These are phyloP conservation scores for Panorpa germanica DNA, from an alignment of 2,888 invertebrate genomes.

Conservation along the genomic window DNA sequence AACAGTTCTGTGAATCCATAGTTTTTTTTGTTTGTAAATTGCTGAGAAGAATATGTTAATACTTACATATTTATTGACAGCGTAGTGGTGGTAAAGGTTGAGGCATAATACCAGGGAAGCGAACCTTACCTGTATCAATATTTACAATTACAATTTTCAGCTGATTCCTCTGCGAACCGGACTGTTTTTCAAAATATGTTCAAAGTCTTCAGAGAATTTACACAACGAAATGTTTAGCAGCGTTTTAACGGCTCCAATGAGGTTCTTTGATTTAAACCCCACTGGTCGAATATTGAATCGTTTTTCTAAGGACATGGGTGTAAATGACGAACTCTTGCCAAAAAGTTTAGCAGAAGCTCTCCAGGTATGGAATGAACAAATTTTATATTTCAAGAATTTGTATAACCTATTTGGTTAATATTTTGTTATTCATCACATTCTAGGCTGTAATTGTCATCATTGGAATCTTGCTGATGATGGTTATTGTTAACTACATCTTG, in stretches of 20 bases:
- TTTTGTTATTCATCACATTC: constrained; percentile 25
- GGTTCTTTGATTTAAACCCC: constrained; percentile 76
- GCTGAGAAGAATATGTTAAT: too few relatives aligned
- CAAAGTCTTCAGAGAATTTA: constrained; percentile 53
- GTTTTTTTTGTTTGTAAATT: too few relatives aligned
- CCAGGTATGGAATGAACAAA: constrained; percentile 23
- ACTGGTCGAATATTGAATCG: constrained; percentile 55
- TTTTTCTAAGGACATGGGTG: constrained; percentile 70
- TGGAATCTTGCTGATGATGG: constrained; percentile 56
- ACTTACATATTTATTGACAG: too few relatives aligned
- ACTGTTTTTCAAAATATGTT: constrained; percentile 54
- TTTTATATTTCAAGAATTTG: not conserved
- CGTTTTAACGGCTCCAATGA: constrained; percentile 55
- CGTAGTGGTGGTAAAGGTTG: too few relatives aligned
- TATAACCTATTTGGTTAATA: constrained; percentile 20
- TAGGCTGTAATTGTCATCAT: constrained; percentile 50
- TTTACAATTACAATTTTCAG: too few relatives aligned
- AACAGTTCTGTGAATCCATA: too few relatives aligned
- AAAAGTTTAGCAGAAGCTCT: constrained; percentile 41
- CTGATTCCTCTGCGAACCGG: constrained; percentile 40
- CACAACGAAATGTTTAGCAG: constrained; percentile 74
- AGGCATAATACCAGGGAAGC: constrained; percentile 1
- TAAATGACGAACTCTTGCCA: constrained; percentile 55
- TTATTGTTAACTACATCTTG: constrained; percentile 47
- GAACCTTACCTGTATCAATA: constrained; percentile 2